These are phyloP conservation scores for Alces alces DNA, from an alignment of 2,113 vertebrate genomes.

Conservation along the genomic window DNA sequence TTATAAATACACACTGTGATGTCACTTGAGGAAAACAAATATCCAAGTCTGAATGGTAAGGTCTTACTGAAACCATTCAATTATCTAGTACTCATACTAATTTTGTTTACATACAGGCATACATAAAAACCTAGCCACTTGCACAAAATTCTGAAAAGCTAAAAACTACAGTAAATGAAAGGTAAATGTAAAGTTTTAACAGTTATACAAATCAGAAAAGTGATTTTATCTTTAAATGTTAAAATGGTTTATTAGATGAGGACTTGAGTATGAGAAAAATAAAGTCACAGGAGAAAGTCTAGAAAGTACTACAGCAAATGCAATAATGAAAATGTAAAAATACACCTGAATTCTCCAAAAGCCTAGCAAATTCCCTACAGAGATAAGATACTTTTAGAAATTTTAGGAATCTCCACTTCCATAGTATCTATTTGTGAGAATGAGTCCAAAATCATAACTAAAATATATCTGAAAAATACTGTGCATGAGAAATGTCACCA, in stretches of 20 bases:
- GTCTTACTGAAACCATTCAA: background rate
- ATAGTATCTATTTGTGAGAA: background rate
- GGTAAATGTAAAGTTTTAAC: background rate
- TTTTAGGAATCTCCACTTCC: background rate
- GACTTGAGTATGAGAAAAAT: background rate
- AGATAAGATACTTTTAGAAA: background rate
- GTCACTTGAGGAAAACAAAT: background rate
- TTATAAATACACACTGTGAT: background rate
- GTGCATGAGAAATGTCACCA: background rate
- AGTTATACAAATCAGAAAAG: background rate
- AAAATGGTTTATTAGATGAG: background rate
- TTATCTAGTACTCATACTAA: background rate
- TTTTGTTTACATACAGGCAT: background rate
- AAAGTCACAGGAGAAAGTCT: background rate
- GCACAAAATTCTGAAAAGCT: background rate
- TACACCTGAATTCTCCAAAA: background rate
- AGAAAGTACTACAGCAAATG: background rate
- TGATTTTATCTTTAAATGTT: background rate
- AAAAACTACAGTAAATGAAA: background rate
- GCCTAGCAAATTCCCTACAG: background rate
- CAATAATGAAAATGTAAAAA: background rate
- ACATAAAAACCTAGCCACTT: background rate
- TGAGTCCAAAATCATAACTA: background rate
- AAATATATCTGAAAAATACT: background rate
- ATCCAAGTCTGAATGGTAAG: background rate